Evolutionary conservation across 2,888 invertebrate genomes (phyloP), one percentile per base, ranked within the genome.

Genomic region (Parochlus steinenii): DNA sequence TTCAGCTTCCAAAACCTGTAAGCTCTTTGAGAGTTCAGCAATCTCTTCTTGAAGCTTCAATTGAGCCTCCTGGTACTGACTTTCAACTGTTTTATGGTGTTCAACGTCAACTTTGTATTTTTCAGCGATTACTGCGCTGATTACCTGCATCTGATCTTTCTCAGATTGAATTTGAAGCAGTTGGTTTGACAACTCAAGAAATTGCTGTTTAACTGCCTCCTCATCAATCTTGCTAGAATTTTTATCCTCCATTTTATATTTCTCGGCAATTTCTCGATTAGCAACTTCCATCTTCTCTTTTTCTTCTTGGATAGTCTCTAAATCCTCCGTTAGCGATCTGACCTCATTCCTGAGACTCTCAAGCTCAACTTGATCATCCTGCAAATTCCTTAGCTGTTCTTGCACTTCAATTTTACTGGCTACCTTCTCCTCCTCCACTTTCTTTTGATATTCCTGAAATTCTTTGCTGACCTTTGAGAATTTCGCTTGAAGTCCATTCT

Each of bases 401-500:
- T 44, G 35, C 18, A 50, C 48, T 39, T 55, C 52, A 51, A 42
- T 35, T 47, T 46, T 10, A 46, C 45, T 46, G 54, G 40, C 36
- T 53, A 46, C 39, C 47, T 38, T 15, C 46, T 44, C 39, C 43
- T 46, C 42, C 17, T 48, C 34, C 12, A 44, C 46, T 18, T 37
- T 40, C 25, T 44, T 47, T 39, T 46, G 40, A 7, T 49, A 41
- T 4, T 47, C 46, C 12, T 43, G 45, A 24, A 57, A 31, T 42
- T 59, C 51, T 5, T 39, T 41, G 17, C 42, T 45, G 33, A 47
- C 43, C 15, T 46, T 44, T 31, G 53, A 54, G 1, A 58, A 39
- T 45, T 67, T 69, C 8, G 55, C 54, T 40, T 67, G 67, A 29
- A 69, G 46, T 31, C 67, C 65, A 28, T 56, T 62, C 45, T 71